Evolutionary conservation across 35 echinoderm and acorn worm genomes (phyloP).

Genomic region (Nesometra sesokonis): DNA sequence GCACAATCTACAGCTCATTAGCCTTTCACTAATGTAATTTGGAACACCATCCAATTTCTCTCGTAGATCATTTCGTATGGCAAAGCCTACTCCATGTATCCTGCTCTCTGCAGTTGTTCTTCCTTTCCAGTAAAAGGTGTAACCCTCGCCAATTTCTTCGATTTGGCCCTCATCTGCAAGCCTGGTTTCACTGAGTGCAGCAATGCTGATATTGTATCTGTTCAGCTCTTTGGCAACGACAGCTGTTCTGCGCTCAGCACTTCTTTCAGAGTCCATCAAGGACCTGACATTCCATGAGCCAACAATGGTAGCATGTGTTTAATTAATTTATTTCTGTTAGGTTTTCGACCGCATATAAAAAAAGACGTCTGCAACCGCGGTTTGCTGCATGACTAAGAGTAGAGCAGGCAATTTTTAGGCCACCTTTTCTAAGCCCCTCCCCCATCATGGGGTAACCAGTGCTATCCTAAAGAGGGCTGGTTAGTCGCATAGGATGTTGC

Average conservation of each 20-base stretch:
- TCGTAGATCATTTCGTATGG: background rate
- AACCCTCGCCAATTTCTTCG: background rate
- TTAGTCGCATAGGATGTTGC: slow-evolving; percentile 1
- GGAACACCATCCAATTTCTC: background rate
- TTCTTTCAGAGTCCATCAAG: background rate
- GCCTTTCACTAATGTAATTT: background rate
- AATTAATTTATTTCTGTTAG: background rate
- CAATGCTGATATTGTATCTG: slow-evolving; percentile 1
- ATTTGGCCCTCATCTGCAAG: background rate
- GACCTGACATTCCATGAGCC: background rate
- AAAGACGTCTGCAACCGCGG: background rate
- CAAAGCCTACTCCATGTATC: background rate
- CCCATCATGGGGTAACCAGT: background rate
- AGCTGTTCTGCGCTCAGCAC: background rate
- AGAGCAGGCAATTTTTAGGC: background rate
- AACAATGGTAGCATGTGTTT: background rate
- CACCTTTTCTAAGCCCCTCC: background rate
- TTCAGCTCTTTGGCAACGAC: background rate
- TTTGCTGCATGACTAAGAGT: background rate
- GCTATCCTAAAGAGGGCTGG: slow-evolving; percentile 1
- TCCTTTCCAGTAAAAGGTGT: background rate
- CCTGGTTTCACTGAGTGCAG: background rate
- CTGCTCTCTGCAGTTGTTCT: background rate
- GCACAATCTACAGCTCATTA: background rate
- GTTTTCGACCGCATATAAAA: background rate